Percentiles rank a stretch among this genome's conserved stretches.
These are phyloP conservation scores for Apodemia duryi DNA, from an alignment of 2,888 invertebrate genomes.

Conservation along the genomic window DNA sequence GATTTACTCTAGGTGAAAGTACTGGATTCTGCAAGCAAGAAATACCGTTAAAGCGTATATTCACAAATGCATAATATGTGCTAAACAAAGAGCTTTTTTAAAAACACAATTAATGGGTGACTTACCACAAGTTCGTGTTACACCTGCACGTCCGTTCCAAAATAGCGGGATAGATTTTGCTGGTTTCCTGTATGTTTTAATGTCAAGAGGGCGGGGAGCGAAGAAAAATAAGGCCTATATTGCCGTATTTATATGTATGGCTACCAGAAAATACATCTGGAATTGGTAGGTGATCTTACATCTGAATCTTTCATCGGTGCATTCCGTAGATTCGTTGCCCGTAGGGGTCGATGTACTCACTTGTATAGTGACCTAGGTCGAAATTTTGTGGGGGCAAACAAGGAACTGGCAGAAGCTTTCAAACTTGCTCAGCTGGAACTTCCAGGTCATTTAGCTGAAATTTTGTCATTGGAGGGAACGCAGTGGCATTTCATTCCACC, in stretches of 20 bases:
- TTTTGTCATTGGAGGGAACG: constrained; percentile 26
- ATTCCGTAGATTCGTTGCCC: constrained; percentile 18
- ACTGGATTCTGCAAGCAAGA: constrained; percentile 16
- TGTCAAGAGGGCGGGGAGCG: neutral
- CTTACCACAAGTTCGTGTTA: neutral
- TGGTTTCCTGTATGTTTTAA: neutral
- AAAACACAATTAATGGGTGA: neutral
- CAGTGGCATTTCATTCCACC: constrained; percentile 33
- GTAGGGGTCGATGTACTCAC: constrained; percentile 20
- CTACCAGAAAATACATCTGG: constrained; percentile 17
- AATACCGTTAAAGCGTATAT: neutral
- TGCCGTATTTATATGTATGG: neutral
- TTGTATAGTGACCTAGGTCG: constrained; percentile 3
- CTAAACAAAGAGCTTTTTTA: neutral
- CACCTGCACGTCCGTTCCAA: neutral
- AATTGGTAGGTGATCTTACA: constrained; percentile 17
- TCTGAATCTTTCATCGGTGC: constrained; percentile 19
- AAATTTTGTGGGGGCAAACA: neutral
- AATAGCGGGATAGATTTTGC: neutral
- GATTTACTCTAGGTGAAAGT: neutral
- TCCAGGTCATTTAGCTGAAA: neutral
- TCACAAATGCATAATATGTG: neutral
- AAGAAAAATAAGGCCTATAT: neutral
- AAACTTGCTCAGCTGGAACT: neutral
- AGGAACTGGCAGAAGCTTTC: neutral